Evolutionary conservation across 2,888 invertebrate genomes (phyloP).

Genomic region (Chesias legatella): DNA sequence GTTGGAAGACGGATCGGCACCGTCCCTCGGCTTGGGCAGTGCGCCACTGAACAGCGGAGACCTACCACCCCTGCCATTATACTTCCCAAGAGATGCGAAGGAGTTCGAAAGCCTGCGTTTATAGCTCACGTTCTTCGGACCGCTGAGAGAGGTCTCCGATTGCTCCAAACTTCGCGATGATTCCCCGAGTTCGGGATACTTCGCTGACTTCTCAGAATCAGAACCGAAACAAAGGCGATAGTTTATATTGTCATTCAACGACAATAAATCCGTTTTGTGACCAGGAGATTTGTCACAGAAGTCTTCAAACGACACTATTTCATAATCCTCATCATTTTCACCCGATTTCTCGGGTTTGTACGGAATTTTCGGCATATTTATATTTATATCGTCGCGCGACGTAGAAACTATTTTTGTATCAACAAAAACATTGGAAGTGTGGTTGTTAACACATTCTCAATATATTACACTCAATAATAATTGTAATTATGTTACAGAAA

Average conservation of each 20-base stretch:
- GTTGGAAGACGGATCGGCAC: slow-evolving; percentile 45
- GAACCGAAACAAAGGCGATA: slow-evolving; percentile 64
- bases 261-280: slow-evolving; percentile 76
- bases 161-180: slow-evolving; percentile 54
- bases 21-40: slow-evolving; percentile 55
- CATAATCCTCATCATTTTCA: slow-evolving; percentile 70
- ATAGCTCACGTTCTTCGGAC: slow-evolving; percentile 53
- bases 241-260: slow-evolving; percentile 76
- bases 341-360: slow-evolving; percentile 64
- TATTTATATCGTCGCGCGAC: slow-evolving; percentile 15
- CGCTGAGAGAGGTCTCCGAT: slow-evolving; percentile 66
- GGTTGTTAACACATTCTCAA: background rate
- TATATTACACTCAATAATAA: background rate
- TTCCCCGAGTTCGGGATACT: slow-evolving; percentile 56
- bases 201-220: slow-evolving; percentile 56
- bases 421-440: slow-evolving; percentile 1
- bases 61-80: slow-evolving; percentile 44
- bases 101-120: slow-evolving; percentile 55
- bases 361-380: slow-evolving; percentile 72
- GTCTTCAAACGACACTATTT: slow-evolving; percentile 81
- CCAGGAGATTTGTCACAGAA: slow-evolving; percentile 79
- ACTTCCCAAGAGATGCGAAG: slow-evolving; percentile 65
- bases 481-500: too few species aligned
- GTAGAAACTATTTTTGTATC: slow-evolving; percentile 35
- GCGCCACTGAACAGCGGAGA: slow-evolving; percentile 61